phyloP scores from a whole-genome alignment of 2,113 vertebrate genomes.

The Oryzias javanicus region DNA sequence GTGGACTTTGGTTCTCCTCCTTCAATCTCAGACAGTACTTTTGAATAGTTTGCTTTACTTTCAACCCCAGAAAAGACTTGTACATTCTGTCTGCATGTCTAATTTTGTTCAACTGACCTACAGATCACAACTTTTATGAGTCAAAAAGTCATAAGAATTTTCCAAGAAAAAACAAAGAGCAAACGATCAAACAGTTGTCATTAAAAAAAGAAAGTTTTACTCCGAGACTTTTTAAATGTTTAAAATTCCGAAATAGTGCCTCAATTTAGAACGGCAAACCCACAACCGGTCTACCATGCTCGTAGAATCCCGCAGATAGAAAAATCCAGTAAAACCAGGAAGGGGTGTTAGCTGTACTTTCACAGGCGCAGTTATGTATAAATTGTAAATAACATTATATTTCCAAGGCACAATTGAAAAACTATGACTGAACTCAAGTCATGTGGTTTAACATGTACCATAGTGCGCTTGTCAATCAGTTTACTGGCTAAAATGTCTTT shows the following conservation, averaged over 20 bases:
- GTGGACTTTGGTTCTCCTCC: conserved; percentile 6
- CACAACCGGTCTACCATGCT: conserved; percentile 2
- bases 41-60: conserved; percentile 32
- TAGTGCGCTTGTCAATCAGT: conserved; percentile 57
- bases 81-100: conserved; percentile 72
- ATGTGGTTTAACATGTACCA: conserved; percentile 61
- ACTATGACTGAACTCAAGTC: conserved; percentile 58
- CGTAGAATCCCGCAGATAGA: background rate
- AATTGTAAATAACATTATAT: conserved; percentile 70
- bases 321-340: conserved; percentile 7
- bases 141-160: conserved; percentile 39
- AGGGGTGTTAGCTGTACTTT: conserved; percentile 13
- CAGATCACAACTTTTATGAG: conserved; percentile 26
- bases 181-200: conserved; percentile 28
- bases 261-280: conserved; percentile 1
- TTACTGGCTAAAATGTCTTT: conserved; percentile 49
- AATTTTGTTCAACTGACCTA: conserved; percentile 42
- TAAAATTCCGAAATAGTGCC: conserved; percentile 7
- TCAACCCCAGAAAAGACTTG: conserved; percentile 56
- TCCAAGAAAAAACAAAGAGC: conserved; percentile 2
- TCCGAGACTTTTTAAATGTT: conserved; percentile 6
- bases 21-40: conserved; percentile 17
- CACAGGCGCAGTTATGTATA: conserved; percentile 31
- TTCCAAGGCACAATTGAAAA: conserved; percentile 56
- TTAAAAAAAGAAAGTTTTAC: conserved; percentile 5